Evolutionary conservation across 2,888 invertebrate species (phyloP), one percentile per base, ranked within the genome.

Genomic region (Pristionchus mayeri): DNA sequence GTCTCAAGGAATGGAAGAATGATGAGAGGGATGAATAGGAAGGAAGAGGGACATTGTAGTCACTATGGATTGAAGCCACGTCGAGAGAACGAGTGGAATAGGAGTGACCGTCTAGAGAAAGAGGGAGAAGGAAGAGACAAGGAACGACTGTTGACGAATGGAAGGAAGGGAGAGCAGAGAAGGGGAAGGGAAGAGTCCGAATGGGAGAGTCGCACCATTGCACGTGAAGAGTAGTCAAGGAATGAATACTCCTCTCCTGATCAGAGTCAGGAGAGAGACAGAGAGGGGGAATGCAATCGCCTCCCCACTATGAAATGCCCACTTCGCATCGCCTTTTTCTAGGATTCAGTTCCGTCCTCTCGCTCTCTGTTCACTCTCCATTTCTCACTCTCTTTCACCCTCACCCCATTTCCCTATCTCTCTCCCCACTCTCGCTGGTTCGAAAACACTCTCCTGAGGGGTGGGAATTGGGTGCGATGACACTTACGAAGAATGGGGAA

Each of bases 191-290:
- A 75, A 44, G 44, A 44, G 44, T 40, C 24, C 44, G 44, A 75
- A 44, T 44, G 48, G 44, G 40, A 11, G 44, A 34, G 37, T 37
- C 9, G 67, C 7, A 9, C 67, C 18, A 48, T 34, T 75, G 44
- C 75, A 75, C 75, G 75, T 75, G 75, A 75, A 24, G 57, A 27
- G 57, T 27, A 60, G 57, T 60, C 57, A 60, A n/a, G n/a, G n/a
- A n/a, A n/a, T n/a, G n/a, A n/a, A 60, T 60, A 60, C 27, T 27
- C n/a, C 57, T 67, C 67, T 67, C 67, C 37, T 67, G 67, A 67
- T 60, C 57, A 60, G 57, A 30, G 57, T 60, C 67, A 67, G 34
- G 67, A 67, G 67, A 67, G 63, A 18, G 37, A 21, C 34, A 67
- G 24, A 21, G 67, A 37, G 21, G 37, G 34, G 67, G 57, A 60